These are phyloP conservation scores for Pristis pectinata DNA, from an alignment of 2,797 vertebrate species.

Conservation along the genomic window DNA sequence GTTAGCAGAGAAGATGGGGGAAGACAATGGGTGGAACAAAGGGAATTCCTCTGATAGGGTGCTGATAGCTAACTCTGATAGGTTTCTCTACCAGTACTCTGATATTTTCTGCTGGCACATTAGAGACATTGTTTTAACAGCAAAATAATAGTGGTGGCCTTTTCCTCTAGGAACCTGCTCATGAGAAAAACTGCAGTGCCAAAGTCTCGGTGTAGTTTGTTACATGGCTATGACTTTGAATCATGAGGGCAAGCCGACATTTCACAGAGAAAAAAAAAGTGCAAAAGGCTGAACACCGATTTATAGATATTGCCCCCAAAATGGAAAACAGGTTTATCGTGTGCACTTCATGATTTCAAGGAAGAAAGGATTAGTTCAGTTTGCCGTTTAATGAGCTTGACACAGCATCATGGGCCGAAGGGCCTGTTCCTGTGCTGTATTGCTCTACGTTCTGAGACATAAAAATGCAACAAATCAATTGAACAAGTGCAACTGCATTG, in stretches of 20 bases:
- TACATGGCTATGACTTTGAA: not conserved
- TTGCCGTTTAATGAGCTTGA: too few species aligned
- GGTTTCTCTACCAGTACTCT: not conserved
- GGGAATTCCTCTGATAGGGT: too few species aligned
- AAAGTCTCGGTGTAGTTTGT: not conserved
- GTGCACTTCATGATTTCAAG: not conserved
- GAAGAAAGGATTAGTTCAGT: too few species aligned
- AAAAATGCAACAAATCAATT: too few species aligned
- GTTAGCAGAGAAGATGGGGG: not conserved
- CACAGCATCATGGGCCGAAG: too few species aligned
- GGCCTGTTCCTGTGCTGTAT: too few species aligned
- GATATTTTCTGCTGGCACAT: too few species aligned
- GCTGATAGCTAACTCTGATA: too few species aligned
- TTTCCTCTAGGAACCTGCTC: not conserved
- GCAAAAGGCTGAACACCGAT: not conserved
- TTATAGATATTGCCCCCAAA: not conserved
- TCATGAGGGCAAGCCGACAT: not conserved
- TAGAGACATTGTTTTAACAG: not conserved
- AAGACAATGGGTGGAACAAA: too few species aligned
- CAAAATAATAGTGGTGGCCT: not conserved
- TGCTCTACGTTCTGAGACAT: too few species aligned
- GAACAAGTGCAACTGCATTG: too few species aligned
- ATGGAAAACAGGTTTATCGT: not conserved
- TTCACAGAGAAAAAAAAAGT: not conserved
- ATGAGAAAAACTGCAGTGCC: not conserved